Base-by-base conservation (phyloP, 2,113 vertebrate genomes). In the Apus apus region DNA sequence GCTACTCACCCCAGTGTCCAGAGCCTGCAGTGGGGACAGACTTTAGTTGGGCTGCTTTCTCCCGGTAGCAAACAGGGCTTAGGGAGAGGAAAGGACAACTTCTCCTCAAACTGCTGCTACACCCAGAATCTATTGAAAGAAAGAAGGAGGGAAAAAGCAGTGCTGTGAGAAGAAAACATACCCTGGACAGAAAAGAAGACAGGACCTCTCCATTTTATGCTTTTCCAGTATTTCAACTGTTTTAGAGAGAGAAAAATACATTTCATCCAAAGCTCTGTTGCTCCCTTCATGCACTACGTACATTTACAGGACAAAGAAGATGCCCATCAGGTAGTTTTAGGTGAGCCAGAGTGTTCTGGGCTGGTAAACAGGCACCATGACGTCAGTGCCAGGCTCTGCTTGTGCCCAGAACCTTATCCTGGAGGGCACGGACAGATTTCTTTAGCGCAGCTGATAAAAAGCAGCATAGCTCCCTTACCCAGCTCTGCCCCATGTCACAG, bases 401-500 rank as follows among this genome's bases (percentile, higher is more conserved):
- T 38, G 11, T 89, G 30, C 60, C 32, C 20, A 83, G 32, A 15
- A 53, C 27, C 9, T 34, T 18, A 3, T 18, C 25, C 81, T 79
- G 26, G 13, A 54, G 21, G 22, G 12, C 25, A 62, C 25, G n/a
- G 38, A 5, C 13, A 60, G 45, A 15, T 34, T 51, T 22, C 89
- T 50, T 75, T 10, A 34, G 9, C 3, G 25, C 5, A 8, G 12
- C 38, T 68, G 56, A n/a, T 6, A 80, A 56, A 84, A 54, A 54
- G 25, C 58, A 75, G 16, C 65, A 15, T 6, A 84, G 7, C 7
- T 65, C 29, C 26, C 32, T 48, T 80, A 38, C n/a, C 18, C 6
- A 60, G 0, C 15, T 46, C 57, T 27, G 50, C 1, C 46, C 34
- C 9, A 16, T 0, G 20, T 12, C 3, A 1, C 11, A 8, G 40